Percentiles rank a stretch among this genome's conserved stretches.
Evolutionary conservation across 2,113 vertebrate genomes (phyloP).

Genomic region (Stegastes partitus): DNA sequence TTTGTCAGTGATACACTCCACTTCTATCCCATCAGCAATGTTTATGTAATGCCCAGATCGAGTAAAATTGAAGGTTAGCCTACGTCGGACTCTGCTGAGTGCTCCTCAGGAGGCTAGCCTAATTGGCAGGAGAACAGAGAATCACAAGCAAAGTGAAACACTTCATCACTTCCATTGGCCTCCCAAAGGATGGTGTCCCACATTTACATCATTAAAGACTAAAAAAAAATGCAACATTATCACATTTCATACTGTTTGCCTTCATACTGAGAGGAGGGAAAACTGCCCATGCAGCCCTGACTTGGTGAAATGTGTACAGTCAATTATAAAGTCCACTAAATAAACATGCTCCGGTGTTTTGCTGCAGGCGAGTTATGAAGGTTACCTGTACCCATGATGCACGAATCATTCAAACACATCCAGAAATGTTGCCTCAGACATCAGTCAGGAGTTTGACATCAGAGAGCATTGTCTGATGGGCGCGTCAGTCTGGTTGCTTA

Average conservation of each 20-base stretch:
- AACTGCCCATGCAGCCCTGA: conserved; percentile 1
- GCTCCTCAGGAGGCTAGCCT: conserved; percentile 45
- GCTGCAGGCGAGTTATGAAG: not conserved
- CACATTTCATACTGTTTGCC: conserved; percentile 43
- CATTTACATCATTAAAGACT: conserved; percentile 61
- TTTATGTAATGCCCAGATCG: conserved; percentile 41
- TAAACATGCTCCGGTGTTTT: too few species aligned
- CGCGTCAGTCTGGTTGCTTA: conserved; percentile 7
- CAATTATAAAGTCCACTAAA: not conserved
- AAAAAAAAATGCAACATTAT: conserved; percentile 51
- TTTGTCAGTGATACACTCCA: conserved; percentile 18
- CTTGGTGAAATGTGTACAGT: not conserved
- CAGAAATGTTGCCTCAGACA: not conserved
- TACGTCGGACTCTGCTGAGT: conserved; percentile 41
- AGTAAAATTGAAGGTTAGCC: conserved; percentile 47
- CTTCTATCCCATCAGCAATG: conserved; percentile 45
- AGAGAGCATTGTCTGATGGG: not conserved
- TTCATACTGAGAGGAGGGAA: not conserved
- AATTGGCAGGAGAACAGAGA: conserved; percentile 69
- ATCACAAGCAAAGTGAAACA: conserved; percentile 49
- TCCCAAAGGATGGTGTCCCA: conserved; percentile 56
- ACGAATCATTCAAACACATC: not conserved
- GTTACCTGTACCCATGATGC: not conserved
- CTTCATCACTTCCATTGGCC: conserved; percentile 54
- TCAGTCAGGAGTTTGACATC: conserved; percentile 7